Percentiles rank a stretch among this genome's conserved stretches.
phyloP scores from a whole-genome alignment of 2,888 invertebrate species.

The Ischnus inquisitorius region DNA sequence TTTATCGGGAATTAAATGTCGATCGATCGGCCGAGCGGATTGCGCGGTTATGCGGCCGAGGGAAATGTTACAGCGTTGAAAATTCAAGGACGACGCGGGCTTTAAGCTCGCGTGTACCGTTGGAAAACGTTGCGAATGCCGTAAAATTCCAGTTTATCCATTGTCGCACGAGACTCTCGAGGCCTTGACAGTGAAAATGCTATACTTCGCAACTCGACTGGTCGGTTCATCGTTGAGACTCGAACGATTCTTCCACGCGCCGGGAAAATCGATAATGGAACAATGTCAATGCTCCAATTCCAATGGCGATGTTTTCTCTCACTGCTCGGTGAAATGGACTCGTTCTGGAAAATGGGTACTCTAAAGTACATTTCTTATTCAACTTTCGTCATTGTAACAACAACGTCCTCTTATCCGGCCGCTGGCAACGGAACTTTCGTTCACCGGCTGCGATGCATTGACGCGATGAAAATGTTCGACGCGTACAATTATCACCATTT shows the following conservation, averaged over 20 bases:
- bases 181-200: slow-evolving; percentile 51
- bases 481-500: slow-evolving; percentile 47
- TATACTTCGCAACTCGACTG: not conserved
- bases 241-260: slow-evolving; percentile 25
- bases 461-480: slow-evolving; percentile 38
- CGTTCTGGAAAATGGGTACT: too few relatives aligned
- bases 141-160: not conserved
- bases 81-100: not conserved
- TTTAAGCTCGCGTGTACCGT: not conserved
- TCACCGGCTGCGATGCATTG: not conserved
- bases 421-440: not conserved
- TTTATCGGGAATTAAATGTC: not conserved
- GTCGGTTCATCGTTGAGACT: slow-evolving; percentile 20
- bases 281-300: too few relatives aligned
- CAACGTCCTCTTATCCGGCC: not conserved
- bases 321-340: not conserved
- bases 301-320: too few relatives aligned
- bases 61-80: not conserved
- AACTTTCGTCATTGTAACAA: too few relatives aligned
- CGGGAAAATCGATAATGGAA: slow-evolving; percentile 4
- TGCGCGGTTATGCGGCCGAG: not conserved
- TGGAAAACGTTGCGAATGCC: not conserved
- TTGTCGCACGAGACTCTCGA: not conserved
- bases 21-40: not conserved
- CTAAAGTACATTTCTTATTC: too few relatives aligned